These are phyloP conservation scores for Drosophila sp. DNA, from an alignment of 1,140 invertebrate species.

Conservation along the genomic window DNA sequence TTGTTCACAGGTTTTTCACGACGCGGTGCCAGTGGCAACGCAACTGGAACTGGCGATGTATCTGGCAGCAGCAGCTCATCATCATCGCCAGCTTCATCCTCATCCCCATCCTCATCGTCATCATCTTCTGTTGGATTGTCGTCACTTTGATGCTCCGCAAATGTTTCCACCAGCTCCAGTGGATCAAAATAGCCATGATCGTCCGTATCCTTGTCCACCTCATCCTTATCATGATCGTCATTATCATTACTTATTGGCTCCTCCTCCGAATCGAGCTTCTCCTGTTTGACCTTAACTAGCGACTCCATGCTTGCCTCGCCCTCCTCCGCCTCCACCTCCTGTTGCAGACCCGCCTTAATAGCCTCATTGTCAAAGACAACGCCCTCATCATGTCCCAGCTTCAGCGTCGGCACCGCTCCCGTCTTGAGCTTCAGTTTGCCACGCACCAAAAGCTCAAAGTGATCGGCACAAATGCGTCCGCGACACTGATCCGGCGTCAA, in stretches of 20 bases:
- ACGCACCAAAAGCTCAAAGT: slow-evolving; percentile 72
- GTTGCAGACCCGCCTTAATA: slow-evolving; percentile 56
- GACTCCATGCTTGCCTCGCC: slow-evolving; percentile 12
- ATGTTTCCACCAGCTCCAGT: slow-evolving; percentile 65
- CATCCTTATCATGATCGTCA: slow-evolving; percentile 9
- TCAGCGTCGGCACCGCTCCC: slow-evolving; percentile 74
- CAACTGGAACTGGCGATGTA: slow-evolving; percentile 4
- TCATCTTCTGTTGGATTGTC: slow-evolving; percentile 32
- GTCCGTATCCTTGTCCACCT: slow-evolving; percentile 21
- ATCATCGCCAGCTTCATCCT: slow-evolving; percentile 41
- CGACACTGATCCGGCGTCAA: slow-evolving; percentile 62
- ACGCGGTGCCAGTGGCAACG: neutral
- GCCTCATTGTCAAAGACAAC: slow-evolving; percentile 68
- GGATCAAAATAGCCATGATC: slow-evolving; percentile 66
- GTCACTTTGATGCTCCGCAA: slow-evolving; percentile 54
- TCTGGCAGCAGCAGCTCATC: slow-evolving; percentile 47
- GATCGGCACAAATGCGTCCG: slow-evolving; percentile 74
- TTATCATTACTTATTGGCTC: neutral
- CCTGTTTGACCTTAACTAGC: slow-evolving; percentile 44
- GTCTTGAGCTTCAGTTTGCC: slow-evolving; percentile 75
- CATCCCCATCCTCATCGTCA: slow-evolving; percentile 15
- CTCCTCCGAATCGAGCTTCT: slow-evolving; percentile 4
- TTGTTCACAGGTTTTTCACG: slow-evolving; percentile 67
- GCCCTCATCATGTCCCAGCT: slow-evolving; percentile 70
- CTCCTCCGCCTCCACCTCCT: slow-evolving; percentile 53